Evolutionary conservation across 2,797 vertebrate genomes (phyloP).

Genomic region (Coregonus ussuriensis): DNA sequence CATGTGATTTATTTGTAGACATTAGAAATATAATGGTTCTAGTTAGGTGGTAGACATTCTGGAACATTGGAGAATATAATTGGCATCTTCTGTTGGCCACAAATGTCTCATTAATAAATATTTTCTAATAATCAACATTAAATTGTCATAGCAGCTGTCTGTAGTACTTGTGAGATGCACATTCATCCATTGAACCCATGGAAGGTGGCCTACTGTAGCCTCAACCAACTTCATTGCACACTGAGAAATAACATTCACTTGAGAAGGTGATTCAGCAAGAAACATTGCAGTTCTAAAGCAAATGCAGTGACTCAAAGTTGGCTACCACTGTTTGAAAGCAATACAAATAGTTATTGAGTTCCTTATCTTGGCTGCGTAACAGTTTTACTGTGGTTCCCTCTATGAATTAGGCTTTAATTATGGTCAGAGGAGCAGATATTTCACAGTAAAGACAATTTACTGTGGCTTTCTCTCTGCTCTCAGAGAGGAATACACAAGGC

Average conservation of each 20-base stretch:
- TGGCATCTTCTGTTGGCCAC: not conserved
- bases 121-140: not conserved
- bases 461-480: not conserved
- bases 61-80: not conserved
- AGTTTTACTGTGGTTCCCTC: not conserved
- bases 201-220: too few species aligned
- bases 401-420: conserved; percentile 35
- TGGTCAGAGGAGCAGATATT: conserved; percentile 37
- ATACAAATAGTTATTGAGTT: not conserved
- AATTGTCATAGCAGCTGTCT: not conserved
- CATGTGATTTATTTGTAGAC: not conserved
- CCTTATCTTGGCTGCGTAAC: too few species aligned
- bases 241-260: not conserved
- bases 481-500: conserved; percentile 24
- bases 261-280: not conserved
- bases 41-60: not conserved
- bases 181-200: too few species aligned
- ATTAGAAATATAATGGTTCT: not conserved
- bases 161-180: not conserved
- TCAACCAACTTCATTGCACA: not conserved
- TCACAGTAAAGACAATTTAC: conserved; percentile 22
- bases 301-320: not conserved
- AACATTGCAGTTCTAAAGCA: not conserved
- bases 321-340: not conserved
- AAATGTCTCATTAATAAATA: not conserved